Percentiles rank a stretch among this genome's conserved stretches.
Evolutionary conservation across 2,888 invertebrate genomes (phyloP).

Genomic region (Galeruca laticollis): DNA sequence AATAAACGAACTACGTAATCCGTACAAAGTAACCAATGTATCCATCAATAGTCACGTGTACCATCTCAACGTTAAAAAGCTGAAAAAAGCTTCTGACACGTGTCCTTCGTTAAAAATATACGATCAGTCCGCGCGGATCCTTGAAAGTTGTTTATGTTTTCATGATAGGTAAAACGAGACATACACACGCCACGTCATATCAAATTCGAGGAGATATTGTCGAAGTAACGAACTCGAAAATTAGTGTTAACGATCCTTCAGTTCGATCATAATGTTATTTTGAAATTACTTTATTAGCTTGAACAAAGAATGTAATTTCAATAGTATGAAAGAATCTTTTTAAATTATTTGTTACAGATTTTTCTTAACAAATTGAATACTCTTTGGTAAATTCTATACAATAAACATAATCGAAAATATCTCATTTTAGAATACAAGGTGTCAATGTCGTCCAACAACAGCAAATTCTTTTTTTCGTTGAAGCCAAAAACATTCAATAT

Average conservation of each 20-base stretch:
- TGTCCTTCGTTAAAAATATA: conserved; percentile 49
- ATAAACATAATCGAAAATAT: too few relatives aligned
- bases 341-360: too few relatives aligned
- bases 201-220: conserved; percentile 33
- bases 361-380: too few relatives aligned
- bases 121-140: conserved; percentile 33
- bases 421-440: too few relatives aligned
- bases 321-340: too few relatives aligned
- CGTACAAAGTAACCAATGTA: conserved; percentile 44
- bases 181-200: conserved; percentile 25
- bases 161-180: conserved; percentile 37
- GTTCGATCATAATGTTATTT: conserved; percentile 31
- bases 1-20: conserved; percentile 27
- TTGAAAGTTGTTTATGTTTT: conserved; percentile 46
- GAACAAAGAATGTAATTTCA: too few relatives aligned
- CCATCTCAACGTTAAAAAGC: conserved; percentile 37
- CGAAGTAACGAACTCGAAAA: conserved; percentile 39
- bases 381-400: too few relatives aligned
- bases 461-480: too few relatives aligned
- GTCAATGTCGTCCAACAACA: too few relatives aligned
- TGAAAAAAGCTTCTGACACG: conserved; percentile 39
- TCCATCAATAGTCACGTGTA: conserved; percentile 42
- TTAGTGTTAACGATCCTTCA: conserved; percentile 39
- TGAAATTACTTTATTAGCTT: background rate
- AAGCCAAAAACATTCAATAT: too few relatives aligned